Evolutionary conservation across 2,888 invertebrate genomes (phyloP), one percentile per base, ranked within the genome.

Genomic region (Tetramorium bicarinatum): DNA sequence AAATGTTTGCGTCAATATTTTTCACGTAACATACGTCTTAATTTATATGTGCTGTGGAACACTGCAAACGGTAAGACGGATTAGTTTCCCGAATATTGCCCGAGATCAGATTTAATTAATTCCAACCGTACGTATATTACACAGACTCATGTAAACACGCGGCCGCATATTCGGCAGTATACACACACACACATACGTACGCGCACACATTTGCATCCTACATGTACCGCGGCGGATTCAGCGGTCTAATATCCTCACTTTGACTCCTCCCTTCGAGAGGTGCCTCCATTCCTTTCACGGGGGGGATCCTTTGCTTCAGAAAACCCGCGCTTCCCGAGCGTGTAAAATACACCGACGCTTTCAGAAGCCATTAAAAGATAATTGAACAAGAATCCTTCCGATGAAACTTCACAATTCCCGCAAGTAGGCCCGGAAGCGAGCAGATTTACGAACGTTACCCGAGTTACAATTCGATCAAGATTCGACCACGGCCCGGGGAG

Each of bases 201-300:
- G 9, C 44, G 9, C 44, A 77, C 18, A 71, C 59, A n/a, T 29
- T 56, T 59, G 47, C 59, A 47, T 71, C n/a, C 13, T 21, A 47
- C 38, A 61, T 47, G 34, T 59, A 59, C 15, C 59, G 8, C 34
- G 21, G 34, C 34, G 71, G 44, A 72, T 72, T 38, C 47, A 61
- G 71, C 79, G 59, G 74, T 91, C 90, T 90, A 89, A 88, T 89
- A 89, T 81, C 77, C 88, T 86, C 85, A 52, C 82, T 79, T 69
- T 52, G 74, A 61, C 54, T 64, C 18, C 62, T 59, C 82, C 66
- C 29, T 44, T 69, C 41, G 80, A 38, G 18, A 47, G 13, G 61
- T 61, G 69, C 72, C 76, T 71, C 44, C 41, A 8, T 69, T 34
- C 75, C 49, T 41, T 9, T 66, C 11, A 9, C 4, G 67, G 9